A percentile compares a stretch with the other conserved stretches of the same genome.
phyloP scores from a whole-genome alignment of 2,888 invertebrate genomes.

The Julus scanicus region DNA sequence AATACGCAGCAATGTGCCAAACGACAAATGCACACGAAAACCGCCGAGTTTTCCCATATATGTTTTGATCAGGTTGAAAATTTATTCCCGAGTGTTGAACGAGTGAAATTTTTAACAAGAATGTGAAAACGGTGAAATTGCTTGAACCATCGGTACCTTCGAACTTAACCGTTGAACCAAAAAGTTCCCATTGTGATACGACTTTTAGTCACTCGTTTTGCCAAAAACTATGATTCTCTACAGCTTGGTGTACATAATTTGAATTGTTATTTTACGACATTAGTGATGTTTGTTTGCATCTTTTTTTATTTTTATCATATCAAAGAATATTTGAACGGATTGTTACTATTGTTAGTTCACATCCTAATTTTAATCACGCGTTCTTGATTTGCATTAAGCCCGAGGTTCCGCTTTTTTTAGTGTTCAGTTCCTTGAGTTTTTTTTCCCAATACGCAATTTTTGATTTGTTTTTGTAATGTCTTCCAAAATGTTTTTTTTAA shows the following conservation, averaged over 20 bases:
- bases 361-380: background rate
- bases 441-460: background rate
- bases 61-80: background rate
- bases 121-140: background rate
- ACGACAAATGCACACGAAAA: no score
- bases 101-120: background rate
- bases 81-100: background rate
- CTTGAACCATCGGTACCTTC: background rate
- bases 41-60: no score
- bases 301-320: slow-evolving; percentile 34
- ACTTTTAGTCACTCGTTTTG: background rate
- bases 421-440: background rate
- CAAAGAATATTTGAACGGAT: slow-evolving; percentile 29
- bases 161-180: background rate
- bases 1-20: no score
- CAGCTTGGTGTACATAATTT: background rate
- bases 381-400: no score
- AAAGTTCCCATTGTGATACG: background rate
- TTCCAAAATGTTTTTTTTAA: background rate
- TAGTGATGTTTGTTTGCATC: slow-evolving; percentile 24
- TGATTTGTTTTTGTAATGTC: background rate
- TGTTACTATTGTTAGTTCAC: background rate
- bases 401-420: no score
- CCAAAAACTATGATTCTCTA: background rate
- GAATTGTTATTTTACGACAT: slow-evolving; percentile 23